Conservation (phyloP, 2,113 vertebrate genomes). For the Sinocyclocheilus rhinocerous region DNA sequence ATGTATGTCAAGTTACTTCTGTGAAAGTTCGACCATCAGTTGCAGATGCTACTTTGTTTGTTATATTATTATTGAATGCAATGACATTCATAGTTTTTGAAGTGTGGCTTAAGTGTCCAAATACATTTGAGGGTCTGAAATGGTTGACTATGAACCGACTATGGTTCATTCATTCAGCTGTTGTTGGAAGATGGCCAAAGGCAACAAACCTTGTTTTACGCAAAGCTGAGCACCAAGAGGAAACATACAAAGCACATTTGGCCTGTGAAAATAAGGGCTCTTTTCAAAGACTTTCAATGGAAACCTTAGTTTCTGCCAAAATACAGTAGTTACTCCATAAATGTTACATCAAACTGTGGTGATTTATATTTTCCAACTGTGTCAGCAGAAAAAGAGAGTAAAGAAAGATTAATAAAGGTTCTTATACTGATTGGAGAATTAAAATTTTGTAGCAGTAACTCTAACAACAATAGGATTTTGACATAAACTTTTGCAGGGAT, state of each 20-base stretch:
- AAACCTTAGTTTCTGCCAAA: background rate
- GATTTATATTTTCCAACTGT: background rate
- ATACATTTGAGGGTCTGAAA: background rate
- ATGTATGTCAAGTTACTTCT: background rate
- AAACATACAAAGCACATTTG: constrained; percentile 10
- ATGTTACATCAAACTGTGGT: background rate
- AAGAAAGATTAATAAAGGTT: background rate
- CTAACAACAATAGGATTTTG: background rate
- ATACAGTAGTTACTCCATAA: background rate
- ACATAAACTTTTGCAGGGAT: background rate
- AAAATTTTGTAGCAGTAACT: background rate
- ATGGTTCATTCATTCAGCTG: constrained; percentile 19
- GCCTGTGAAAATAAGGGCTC: background rate
- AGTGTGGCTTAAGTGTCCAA: background rate
- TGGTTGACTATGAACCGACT: background rate
- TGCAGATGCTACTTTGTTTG: constrained; percentile 8
- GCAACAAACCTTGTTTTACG: constrained; percentile 6
- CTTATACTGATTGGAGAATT: background rate
- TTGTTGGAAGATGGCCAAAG: constrained; percentile 16
- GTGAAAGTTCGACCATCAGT: background rate
- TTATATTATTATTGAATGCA: background rate
- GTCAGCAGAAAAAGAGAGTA: background rate
- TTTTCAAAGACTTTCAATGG: background rate
- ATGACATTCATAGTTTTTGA: background rate
- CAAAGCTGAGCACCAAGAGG: background rate